Base-by-base conservation (phyloP, 2,888 invertebrate species). In the Folsomia candida region DNA sequence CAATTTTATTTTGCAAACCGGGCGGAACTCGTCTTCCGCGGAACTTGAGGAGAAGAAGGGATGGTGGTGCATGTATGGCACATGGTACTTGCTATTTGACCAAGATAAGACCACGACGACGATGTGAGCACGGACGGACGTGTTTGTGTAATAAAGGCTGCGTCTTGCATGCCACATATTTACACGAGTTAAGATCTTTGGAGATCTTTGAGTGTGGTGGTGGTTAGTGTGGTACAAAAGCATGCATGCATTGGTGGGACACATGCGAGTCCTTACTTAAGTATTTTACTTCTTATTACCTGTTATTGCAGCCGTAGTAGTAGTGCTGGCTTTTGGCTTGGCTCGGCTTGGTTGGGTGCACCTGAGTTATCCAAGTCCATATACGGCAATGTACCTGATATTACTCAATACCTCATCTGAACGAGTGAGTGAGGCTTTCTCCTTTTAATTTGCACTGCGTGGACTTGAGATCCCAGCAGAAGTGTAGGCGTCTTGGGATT, bases 351-450 rank as follows among this genome's bases (percentile, higher is more conserved):
- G 9, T 22, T 64, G 64, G 64, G 20, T 64, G 51, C 64, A 64
- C 64, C 64, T 64, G 58, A 67, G 63, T 69, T 63, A 64, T 65
- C 68, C 73, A 65, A 65, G 71, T 58, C 77, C 77, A 72, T 76
- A 76, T 77, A 75, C 72, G 77, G 77, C 72, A 66, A 72, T 72
- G 76, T 77, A 76, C 77, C 75, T 76, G 76, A 68, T 71, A 75
- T 77, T 78, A 77, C 74, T 69, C 79, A 76, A 79, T 66, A 25
- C 47, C 37, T 11, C 4, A 14, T 37, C 14, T 9, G 6, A 4
- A 69, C 71, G 73, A 62, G 58, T 54, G 68, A 62, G 51, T 66
- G 67, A 73, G 75, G 79, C 79, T 79, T 79, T 79, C 79, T 79
- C 79, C 79, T 79, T 77, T 77, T 77, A 74, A 73, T 76, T 76